phyloP scores from a whole-genome alignment of 2,888 invertebrate species.

The Ormyrus labotus region DNA sequence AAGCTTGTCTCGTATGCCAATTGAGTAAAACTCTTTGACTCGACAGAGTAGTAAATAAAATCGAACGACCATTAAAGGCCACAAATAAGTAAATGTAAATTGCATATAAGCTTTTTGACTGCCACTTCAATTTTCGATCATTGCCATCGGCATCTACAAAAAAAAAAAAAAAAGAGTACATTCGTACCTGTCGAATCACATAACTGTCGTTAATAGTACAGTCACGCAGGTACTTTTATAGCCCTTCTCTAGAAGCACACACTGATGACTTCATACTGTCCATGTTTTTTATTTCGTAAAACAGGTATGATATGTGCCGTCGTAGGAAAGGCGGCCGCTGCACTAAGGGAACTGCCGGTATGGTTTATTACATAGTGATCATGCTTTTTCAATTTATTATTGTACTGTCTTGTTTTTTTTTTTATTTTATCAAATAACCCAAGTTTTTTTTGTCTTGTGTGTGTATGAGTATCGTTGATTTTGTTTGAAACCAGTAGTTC shows the following conservation, averaged over 20 bases:
- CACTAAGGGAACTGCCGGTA: slow-evolving; percentile 99
- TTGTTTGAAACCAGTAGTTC: slow-evolving; percentile 29
- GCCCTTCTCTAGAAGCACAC: slow-evolving; percentile 44
- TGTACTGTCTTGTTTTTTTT: background rate
- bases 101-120: slow-evolving; percentile 44
- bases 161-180: slow-evolving; percentile 32
- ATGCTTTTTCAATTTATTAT: slow-evolving; percentile 51
- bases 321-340: slow-evolving; percentile 97
- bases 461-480: slow-evolving; percentile 14
- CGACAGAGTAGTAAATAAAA: background rate
- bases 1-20: too few species aligned
- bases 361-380: slow-evolving; percentile 76
- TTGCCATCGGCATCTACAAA: slow-evolving; percentile 13
- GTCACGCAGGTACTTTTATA: slow-evolving; percentile 53
- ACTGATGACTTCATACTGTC: slow-evolving; percentile 71
- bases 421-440: slow-evolving; percentile 12
- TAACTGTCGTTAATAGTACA: slow-evolving; percentile 44
- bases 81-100: slow-evolving; percentile 43
- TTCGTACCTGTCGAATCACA: slow-evolving; percentile 33
- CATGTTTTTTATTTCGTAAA: slow-evolving; percentile 75
- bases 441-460: slow-evolving; percentile 12
- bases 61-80: slow-evolving; percentile 24
- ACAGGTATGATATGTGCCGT: slow-evolving; percentile 98
- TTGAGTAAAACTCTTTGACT: too few species aligned
- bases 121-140: slow-evolving; percentile 50